phyloP scores from a whole-genome alignment of 2,113 vertebrate species.

The Muntiacus muntjak region DNA sequence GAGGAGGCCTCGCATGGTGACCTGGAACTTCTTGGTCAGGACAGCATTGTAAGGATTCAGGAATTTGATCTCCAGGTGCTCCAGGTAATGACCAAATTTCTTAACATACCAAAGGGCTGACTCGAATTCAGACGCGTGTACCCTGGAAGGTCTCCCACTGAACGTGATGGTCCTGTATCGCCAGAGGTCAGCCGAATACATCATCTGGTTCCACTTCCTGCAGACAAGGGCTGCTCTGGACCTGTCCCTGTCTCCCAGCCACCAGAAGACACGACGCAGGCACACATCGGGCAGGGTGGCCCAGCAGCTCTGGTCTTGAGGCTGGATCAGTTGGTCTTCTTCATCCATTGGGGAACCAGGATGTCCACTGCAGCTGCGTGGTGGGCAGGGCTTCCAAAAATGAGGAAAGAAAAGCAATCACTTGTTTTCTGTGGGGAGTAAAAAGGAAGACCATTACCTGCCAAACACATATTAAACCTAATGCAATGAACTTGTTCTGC shows the following conservation, averaged over 20 bases:
- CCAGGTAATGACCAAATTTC: slow-evolving; percentile 80
- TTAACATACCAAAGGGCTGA: slow-evolving; percentile 77
- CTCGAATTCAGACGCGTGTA: slow-evolving; percentile 55
- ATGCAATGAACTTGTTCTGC: neutral
- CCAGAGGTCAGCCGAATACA: slow-evolving; percentile 81
- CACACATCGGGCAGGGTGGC: slow-evolving; percentile 78
- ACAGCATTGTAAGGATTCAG: slow-evolving; percentile 70
- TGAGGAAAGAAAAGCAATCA: neutral
- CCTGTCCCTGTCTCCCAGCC: slow-evolving; percentile 78
- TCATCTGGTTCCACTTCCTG: slow-evolving; percentile 77
- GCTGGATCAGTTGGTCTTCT: neutral
- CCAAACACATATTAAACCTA: neutral
- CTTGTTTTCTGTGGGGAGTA: slow-evolving; percentile 48
- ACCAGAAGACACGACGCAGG: slow-evolving; percentile 77
- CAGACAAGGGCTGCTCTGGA: slow-evolving; percentile 80
- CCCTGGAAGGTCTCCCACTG: slow-evolving; percentile 69
- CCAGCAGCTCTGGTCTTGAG: slow-evolving; percentile 72
- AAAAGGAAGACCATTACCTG: slow-evolving; percentile 22
- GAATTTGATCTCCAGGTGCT: slow-evolving; percentile 80
- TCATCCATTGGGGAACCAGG: slow-evolving; percentile 59
- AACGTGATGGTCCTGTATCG: slow-evolving; percentile 79
- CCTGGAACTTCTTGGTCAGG: slow-evolving; percentile 79
- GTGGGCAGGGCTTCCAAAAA: slow-evolving; percentile 51
- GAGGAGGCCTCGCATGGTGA: slow-evolving; percentile 75
- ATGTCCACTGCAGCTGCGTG: neutral